Base-by-base conservation (phyloP, 2,888 invertebrate species). In the Eupithecia inturbata region DNA sequence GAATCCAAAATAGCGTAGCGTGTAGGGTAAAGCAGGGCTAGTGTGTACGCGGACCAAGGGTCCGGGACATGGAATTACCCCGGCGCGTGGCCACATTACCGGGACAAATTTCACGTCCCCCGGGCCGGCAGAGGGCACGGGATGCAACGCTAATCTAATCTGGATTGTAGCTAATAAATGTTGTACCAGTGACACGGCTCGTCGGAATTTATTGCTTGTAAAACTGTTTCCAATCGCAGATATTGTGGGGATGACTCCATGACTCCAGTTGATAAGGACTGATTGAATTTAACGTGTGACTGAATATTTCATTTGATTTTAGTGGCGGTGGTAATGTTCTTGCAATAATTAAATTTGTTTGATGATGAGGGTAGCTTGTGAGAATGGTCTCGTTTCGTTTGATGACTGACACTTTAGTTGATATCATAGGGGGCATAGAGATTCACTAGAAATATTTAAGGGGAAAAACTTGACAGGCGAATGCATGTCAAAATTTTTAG, bases 131-230 rank as follows among this genome's bases (percentile, higher is more conserved):
- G 81, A 82, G 82, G 82, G 80, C 81, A 68, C 73, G 91, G 90
- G 93, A 93, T 93, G 93, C 93, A 93, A 91, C 89, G 88, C 92
- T 93, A 93, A 94, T 94, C 94, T 94, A 94, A 94, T 94, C 93
- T 89, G 90, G 92, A 92, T 92, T 92, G 93, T 88, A 93, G 91
- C 92, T 94, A 94, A 94, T 94, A 94, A 94, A 94, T 94, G 93
- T 94, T 91, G 90, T 90, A 92, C 89, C 89, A 87, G 87, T 86
- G 90, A 89, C 90, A 87, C 89, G 87, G 89, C 89, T 88, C 88
- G 89, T 88, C 89, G 88, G 85, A 93, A 93, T 94, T 94, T 94
- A 94, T 94, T 87, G 94, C 94, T 93, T 93, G 93, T 93, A 94
- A 94, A 94, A 94, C 93, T 94, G 93, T 94, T 93, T 93, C 93